These are phyloP conservation scores for Galago senegalensis DNA, from an alignment of 2,797 vertebrate species.

Conservation along the genomic window DNA sequence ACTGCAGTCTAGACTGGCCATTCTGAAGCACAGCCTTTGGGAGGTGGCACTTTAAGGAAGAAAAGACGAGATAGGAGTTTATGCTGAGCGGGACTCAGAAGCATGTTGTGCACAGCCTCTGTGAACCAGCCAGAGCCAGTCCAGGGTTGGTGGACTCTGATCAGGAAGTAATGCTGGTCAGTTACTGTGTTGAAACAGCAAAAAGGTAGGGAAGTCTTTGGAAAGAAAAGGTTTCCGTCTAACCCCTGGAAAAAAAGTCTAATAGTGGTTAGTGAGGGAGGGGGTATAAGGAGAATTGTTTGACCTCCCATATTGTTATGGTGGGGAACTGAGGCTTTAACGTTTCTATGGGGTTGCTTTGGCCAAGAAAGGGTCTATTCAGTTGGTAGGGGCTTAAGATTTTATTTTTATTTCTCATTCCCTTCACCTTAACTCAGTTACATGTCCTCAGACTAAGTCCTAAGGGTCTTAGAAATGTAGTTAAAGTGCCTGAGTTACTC, in stretches of 20 bases:
- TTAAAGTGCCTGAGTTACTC: background rate
- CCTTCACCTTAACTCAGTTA: background rate
- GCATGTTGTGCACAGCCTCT: background rate
- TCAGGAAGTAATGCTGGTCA: background rate
- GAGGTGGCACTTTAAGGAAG: background rate
- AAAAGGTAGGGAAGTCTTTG: background rate
- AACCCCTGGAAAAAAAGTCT: background rate
- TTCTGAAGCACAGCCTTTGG: background rate
- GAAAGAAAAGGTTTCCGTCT: background rate
- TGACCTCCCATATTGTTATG: no score
- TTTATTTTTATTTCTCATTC: background rate
- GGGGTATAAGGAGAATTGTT: no score
- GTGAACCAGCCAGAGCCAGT: background rate
- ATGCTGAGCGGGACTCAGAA: background rate
- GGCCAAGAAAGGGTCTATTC: no score
- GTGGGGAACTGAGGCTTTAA: no score
- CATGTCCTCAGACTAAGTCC: background rate
- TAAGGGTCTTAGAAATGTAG: background rate
- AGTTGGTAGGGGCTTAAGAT: no score
- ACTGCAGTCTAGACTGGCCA: no score
- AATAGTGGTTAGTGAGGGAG: background rate
- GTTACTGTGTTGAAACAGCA: background rate
- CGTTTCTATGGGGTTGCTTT: no score
- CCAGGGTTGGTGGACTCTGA: background rate
- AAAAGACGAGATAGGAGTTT: background rate